Conservation (phyloP, 2,797 vertebrate species). For the Anguilla pacifica region DNA sequence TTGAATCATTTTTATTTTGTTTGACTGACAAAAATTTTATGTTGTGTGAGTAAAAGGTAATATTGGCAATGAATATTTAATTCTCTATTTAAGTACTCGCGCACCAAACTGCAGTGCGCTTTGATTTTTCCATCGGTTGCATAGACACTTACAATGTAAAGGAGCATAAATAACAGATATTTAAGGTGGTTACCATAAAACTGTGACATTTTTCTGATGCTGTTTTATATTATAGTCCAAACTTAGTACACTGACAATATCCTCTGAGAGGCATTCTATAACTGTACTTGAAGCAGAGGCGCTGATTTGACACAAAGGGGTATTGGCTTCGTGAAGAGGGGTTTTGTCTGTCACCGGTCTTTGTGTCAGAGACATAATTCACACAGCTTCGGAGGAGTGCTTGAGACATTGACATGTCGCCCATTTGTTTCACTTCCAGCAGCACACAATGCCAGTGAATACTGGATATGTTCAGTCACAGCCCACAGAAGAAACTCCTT, state of each 20-base stretch:
- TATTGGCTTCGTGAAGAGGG: background rate
- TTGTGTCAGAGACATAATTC: background rate
- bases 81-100: background rate
- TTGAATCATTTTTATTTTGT: background rate
- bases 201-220: background rate
- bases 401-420: background rate
- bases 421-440: slow-evolving; percentile 1
- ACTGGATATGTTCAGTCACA: background rate
- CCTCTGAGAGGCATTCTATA: background rate
- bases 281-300: background rate
- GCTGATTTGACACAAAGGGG: background rate
- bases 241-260: background rate
- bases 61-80: background rate
- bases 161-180: background rate
- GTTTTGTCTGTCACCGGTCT: slow-evolving; percentile 2
- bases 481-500: background rate
- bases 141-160: background rate
- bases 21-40: background rate
- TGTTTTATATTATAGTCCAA: background rate
- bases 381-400: background rate
- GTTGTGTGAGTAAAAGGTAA: background rate
- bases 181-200: background rate
- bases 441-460: slow-evolving; percentile 7
- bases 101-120: background rate
- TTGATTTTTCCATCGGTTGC: background rate